Conservation (phyloP, 2,113 vertebrate species). For the Eudyptes chrysolophus region DNA sequence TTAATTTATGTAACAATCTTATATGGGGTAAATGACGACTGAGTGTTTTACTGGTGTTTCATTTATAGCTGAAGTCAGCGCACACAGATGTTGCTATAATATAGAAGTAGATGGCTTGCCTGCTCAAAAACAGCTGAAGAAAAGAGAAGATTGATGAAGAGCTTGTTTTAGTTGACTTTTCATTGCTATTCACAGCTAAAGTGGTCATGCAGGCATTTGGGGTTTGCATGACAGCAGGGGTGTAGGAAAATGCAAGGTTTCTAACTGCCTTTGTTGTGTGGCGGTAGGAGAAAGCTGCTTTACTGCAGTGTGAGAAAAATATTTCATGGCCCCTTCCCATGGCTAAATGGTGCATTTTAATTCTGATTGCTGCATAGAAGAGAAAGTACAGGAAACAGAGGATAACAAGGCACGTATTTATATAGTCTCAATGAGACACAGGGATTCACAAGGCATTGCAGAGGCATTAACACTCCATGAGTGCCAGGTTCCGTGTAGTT, state of each 20-base stretch:
- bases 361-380: not conserved
- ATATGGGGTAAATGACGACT: not conserved
- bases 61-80: not conserved
- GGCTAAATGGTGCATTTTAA: not conserved
- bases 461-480: not conserved
- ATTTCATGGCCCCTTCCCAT: rapidly evolving
- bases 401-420: rapidly evolving
- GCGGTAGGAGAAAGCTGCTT: not conserved
- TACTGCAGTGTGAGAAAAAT: not conserved
- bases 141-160: not conserved
- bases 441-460: not conserved
- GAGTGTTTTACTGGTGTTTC: not conserved
- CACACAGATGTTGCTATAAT: not conserved
- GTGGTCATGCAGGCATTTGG: not conserved
- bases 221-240: not conserved
- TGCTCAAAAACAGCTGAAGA: not conserved
- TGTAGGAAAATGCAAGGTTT: not conserved
- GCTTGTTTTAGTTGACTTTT: not conserved
- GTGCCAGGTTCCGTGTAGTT: not conserved
- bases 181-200: not conserved
- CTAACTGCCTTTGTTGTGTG: not conserved
- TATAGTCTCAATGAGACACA: rapidly evolving
- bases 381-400: not conserved
- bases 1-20: not conserved
- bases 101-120: not conserved